These are phyloP conservation scores for Sycophila texana DNA, from an alignment of 2,888 invertebrate species.

Conservation along the genomic window DNA sequence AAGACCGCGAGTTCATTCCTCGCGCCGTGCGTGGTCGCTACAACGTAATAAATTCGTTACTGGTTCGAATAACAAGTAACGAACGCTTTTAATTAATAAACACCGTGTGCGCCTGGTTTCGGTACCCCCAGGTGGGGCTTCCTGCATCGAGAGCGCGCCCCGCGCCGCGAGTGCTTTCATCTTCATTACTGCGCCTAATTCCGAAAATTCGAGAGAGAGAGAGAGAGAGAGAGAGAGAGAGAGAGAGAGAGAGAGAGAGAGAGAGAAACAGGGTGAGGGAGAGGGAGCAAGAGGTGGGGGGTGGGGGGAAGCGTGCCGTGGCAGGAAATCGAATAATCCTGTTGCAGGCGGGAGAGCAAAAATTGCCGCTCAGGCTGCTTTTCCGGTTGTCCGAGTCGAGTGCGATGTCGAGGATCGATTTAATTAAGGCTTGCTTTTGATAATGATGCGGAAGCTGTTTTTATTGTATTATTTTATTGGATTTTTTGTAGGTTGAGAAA, in stretches of 20 bases:
- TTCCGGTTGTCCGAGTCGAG: no score
- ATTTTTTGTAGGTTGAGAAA: no score
- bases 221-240: no score
- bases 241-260: no score
- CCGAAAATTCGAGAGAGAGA: not conserved
- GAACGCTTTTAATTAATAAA: constrained; percentile 39
- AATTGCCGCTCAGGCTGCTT: not conserved
- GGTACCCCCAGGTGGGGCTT: not conserved
- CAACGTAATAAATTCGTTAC: constrained; percentile 33
- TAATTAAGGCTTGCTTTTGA: no score
- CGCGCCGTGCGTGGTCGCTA: not conserved
- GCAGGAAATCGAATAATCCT: constrained; percentile 1
- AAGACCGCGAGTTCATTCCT: not conserved
- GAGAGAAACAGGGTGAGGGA: no score
- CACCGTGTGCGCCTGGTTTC: not conserved
- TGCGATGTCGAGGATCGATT: no score
- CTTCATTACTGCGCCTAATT: constrained; percentile 23
- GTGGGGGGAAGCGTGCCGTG: no score
- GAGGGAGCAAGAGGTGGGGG: no score
- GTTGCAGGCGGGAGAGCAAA: not conserved
- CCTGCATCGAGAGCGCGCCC: not conserved
- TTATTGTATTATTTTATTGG: no score
- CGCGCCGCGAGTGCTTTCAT: not conserved
- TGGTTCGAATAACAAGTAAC: constrained; percentile 21
- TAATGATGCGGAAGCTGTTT: no score